Conservation (phyloP, 2,888 invertebrate genomes). For the Cephus runcator region DNA sequence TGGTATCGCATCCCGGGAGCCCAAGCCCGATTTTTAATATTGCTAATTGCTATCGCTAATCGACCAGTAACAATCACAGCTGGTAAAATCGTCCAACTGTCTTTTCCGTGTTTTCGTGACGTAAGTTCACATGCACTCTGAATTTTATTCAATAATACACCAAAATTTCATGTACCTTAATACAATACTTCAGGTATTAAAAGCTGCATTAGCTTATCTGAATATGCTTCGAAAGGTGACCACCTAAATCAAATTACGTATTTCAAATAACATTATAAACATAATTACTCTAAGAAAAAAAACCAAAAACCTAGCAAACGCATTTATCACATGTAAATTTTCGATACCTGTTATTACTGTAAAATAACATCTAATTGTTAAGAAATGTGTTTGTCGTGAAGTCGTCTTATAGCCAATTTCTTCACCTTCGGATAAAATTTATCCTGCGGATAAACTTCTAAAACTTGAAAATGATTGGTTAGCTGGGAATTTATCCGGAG, state of each 20-base stretch:
- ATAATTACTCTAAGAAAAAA: not conserved
- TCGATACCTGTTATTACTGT: not conserved
- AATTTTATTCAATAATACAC: not conserved
- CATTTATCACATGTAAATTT: not conserved
- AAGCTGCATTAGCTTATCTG: conserved; percentile 41
- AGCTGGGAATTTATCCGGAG: no score
- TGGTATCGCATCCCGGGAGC: conserved; percentile 46
- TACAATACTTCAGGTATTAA: conserved; percentile 35
- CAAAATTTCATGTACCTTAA: not conserved
- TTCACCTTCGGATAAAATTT: no score
- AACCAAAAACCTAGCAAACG: not conserved
- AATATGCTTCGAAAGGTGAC: conserved; percentile 45
- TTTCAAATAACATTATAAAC: not conserved
- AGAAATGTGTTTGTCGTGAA: not conserved
- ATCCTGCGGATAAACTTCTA: no score
- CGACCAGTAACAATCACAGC: conserved; percentile 48
- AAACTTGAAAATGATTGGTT: no score
- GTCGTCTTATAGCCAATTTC: not conserved
- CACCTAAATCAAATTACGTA: not conserved
- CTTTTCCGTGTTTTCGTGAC: conserved; percentile 43
- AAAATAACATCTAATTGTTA: not conserved
- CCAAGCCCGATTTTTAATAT: conserved; percentile 39
- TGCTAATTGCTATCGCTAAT: conserved; percentile 42
- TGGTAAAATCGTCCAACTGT: conserved; percentile 48
- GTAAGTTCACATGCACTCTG: conserved; percentile 32